phyloP scores from a whole-genome alignment of 2,888 invertebrate species.

The Uropetala carovei region DNA sequence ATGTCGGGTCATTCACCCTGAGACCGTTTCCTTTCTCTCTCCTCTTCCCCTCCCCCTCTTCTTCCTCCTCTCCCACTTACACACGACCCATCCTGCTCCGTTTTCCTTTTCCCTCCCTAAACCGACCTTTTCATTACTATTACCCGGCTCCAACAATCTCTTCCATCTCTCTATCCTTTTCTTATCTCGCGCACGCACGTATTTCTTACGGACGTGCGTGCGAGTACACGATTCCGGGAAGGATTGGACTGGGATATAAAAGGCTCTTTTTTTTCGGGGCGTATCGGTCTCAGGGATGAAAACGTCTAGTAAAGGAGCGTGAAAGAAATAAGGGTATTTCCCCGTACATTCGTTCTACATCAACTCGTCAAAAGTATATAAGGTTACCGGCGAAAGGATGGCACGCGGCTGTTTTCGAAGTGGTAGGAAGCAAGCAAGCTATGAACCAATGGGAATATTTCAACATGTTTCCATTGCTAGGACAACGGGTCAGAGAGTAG shows the following conservation, averaged over 20 bases:
- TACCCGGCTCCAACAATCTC: background rate
- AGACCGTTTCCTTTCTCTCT: constrained; percentile 15
- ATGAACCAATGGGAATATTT: too few relatives aligned
- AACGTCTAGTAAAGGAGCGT: background rate
- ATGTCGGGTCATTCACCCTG: background rate
- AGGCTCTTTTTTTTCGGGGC: background rate
- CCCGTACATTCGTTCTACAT: too few relatives aligned
- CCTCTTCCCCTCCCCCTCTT: too few relatives aligned
- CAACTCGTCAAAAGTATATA: too few relatives aligned
- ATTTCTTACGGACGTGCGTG: background rate
- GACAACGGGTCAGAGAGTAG: too few relatives aligned
- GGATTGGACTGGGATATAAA: background rate
- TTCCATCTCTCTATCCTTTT: background rate
- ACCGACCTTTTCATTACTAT: constrained; percentile 7
- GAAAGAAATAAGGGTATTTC: too few relatives aligned
- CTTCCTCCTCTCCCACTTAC: background rate
- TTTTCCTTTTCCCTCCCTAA: background rate
- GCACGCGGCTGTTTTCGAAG: too few relatives aligned
- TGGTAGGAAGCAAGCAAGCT: too few relatives aligned
- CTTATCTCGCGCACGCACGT: background rate
- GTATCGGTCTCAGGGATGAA: background rate
- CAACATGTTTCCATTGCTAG: too few relatives aligned
- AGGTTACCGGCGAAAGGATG: too few relatives aligned
- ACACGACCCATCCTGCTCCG: background rate
- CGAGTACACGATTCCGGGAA: background rate